Evolutionary conservation across 2,113 vertebrate species (phyloP).

Genomic region (Oxygymnocypris stewartii): DNA sequence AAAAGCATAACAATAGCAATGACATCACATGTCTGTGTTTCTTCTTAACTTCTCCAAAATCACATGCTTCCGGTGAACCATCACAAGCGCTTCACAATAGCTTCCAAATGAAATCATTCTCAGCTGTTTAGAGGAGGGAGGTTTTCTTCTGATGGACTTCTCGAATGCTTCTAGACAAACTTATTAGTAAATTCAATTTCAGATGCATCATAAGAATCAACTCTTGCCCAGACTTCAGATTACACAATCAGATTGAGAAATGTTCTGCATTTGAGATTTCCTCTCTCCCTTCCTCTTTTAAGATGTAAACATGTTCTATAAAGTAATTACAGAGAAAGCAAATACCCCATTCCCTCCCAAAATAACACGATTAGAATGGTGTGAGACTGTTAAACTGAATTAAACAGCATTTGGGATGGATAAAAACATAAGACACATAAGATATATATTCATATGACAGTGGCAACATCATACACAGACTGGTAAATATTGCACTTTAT

Average conservation of each 20-base stretch:
- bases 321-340: slow-evolving; percentile 4
- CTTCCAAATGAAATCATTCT: background rate
- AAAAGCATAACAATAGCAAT: background rate
- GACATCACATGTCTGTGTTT: background rate
- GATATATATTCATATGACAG: background rate
- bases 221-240: background rate
- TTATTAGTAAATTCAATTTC: background rate
- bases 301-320: background rate
- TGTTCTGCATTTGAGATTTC: background rate
- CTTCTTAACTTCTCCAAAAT: slow-evolving; percentile 18
- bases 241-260: background rate
- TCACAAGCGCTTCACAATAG: background rate
- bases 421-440: background rate
- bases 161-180: background rate
- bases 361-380: background rate
- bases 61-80: background rate
- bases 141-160: background rate
- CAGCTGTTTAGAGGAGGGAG: background rate
- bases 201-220: background rate
- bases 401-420: background rate
- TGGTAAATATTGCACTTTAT: background rate
- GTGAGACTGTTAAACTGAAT: background rate
- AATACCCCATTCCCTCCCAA: background rate
- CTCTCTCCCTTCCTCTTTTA: background rate
- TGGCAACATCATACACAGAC: background rate